Base-by-base conservation (phyloP, 2,113 vertebrate species). In the Emydocephalus ijimae region DNA sequence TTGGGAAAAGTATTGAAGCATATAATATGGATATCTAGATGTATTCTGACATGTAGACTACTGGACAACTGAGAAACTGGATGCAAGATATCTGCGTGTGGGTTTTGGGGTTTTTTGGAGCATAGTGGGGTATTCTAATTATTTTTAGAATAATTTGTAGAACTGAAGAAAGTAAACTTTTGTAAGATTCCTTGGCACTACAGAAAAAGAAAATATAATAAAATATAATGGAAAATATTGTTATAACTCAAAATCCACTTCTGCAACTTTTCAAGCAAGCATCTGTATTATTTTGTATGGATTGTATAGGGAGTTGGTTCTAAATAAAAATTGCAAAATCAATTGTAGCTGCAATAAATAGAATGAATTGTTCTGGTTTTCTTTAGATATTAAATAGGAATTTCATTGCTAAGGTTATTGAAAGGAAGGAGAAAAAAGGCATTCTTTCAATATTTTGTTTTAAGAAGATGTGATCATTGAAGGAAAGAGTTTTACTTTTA, bases 91-190 rank as follows among this genome's bases (percentile, higher is more conserved):
- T 94, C 94, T 85, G 56, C 45, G 4, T 50, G 48, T 50, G 48
- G 48, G 23, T 94, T 93, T 89, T 52, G 10, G 10, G 10, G 1
- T 50, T 50, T 50, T 50, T 50, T 1, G 1, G 14, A 93, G 88
- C 34, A 29, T 96, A 94, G 95, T 92, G 87, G 0, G 18, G 92
- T 95, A 93, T 43, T 91, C 94, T 91, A 92, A 93, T 93, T 89
- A 3, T 3, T 95, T 87, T 94, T 85, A 93, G 61, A 93, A 92
- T 95, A 95, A 92, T 95, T 94, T 94, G 93, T 94, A 43, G 52
- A 55, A 91, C 7, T 7, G 5, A 54, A 90, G 59, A 52, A 48
- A 9, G 64, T 1, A 34, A 74, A 54, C 3, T 20, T 57, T 48
- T 81, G 34, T 57, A 24, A 6, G 2, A 1, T 89, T 34, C 1